Evolutionary conservation across 2,888 invertebrate species (phyloP).

Genomic region (Synanthedon andrenaeformis): DNA sequence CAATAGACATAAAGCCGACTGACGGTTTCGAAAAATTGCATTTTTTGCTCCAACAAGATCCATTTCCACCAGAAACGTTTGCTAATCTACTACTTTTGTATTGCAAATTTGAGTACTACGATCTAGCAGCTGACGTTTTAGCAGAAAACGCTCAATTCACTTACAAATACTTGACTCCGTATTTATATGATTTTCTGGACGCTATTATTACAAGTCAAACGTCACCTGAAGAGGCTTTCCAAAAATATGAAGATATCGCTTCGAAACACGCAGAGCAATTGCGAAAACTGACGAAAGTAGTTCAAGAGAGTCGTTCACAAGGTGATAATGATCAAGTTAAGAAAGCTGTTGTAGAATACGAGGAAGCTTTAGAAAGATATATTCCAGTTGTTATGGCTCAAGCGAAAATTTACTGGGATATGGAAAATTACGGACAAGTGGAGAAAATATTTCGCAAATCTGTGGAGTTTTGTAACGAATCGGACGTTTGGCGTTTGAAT

Average conservation of each 20-base stretch:
- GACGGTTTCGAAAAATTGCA: constrained; percentile 89
- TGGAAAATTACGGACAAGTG: constrained; percentile 94
- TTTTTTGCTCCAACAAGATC: constrained; percentile 94
- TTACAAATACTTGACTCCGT: constrained; percentile 93
- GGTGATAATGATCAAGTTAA: constrained; percentile 91
- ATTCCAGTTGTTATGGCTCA: constrained; percentile 99
- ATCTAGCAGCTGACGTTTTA: constrained; percentile 96
- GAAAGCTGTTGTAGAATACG: constrained; percentile 91
- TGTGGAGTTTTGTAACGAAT: constrained; percentile 97
- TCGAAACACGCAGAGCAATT: constrained; percentile 90
- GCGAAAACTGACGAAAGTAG: constrained; percentile 91
- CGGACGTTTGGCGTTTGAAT: constrained; percentile 96
- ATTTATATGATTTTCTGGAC: constrained; percentile 94
- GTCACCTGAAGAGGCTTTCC: constrained; percentile 94
- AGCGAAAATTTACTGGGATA: constrained; percentile 98
- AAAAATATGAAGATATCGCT: constrained; percentile 94
- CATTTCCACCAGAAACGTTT: constrained; percentile 98
- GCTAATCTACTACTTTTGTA: constrained; percentile 94
- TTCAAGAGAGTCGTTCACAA: constrained; percentile 90
- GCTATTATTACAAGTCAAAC: constrained; percentile 97
- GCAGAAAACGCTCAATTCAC: constrained; percentile 98
- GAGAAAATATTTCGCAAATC: constrained; percentile 97
- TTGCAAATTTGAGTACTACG: constrained; percentile 97
- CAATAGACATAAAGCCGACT: constrained; percentile 87
- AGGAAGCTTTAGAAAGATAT: constrained; percentile 90